These are phyloP conservation scores for Tetrax tetrax DNA, from an alignment of 2,113 vertebrate species.

Conservation along the genomic window DNA sequence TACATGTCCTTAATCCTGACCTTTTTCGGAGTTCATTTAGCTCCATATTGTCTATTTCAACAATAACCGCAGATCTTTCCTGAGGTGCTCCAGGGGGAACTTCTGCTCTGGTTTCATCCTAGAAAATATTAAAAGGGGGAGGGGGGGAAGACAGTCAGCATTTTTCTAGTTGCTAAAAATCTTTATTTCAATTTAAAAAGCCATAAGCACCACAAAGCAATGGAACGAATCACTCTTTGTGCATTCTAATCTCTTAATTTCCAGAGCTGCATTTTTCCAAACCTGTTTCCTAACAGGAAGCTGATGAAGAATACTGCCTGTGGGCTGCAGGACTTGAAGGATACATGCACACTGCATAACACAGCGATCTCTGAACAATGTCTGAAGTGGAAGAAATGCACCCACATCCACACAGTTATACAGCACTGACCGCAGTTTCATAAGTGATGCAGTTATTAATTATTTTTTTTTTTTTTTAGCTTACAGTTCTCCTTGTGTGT, in stretches of 20 bases:
- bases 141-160: not conserved
- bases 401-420: not conserved
- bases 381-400: not conserved
- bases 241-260: not conserved
- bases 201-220: not conserved
- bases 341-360: not conserved
- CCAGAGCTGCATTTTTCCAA: not conserved
- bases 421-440: accelerated
- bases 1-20: constrained; percentile 63
- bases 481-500: not conserved
- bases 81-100: constrained; percentile 87
- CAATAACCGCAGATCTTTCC: constrained; percentile 76
- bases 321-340: not conserved
- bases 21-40: constrained; percentile 78
- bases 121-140: not conserved
- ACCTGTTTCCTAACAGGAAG: not conserved
- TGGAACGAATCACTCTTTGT: not conserved
- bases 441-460: not conserved
- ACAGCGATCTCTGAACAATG: not conserved
- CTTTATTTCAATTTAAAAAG: not conserved
- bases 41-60: constrained; percentile 73
- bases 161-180: not conserved
- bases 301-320: not conserved
- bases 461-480: not conserved
- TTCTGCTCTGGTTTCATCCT: constrained; percentile 76